These are phyloP conservation scores for Macrotrachela quadricornifera DNA, from an alignment of 1,140 invertebrate genomes.

Conservation along the genomic window DNA sequence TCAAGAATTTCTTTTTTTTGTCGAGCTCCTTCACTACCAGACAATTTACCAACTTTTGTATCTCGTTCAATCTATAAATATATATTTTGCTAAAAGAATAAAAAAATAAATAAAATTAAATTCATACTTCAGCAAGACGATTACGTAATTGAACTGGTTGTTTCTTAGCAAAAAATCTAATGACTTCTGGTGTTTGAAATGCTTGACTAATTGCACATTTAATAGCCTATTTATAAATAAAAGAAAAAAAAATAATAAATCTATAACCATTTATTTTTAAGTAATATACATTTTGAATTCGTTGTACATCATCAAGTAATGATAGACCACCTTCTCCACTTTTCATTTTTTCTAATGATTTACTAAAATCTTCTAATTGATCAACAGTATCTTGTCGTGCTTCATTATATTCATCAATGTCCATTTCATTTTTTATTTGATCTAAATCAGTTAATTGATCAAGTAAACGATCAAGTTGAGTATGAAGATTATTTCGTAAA, in stretches of 20 bases:
- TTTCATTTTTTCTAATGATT: constrained; percentile 41
- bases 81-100: not conserved
- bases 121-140: constrained; percentile 32
- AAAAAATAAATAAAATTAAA: not conserved
- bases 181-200: constrained; percentile 54
- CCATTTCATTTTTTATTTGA: constrained; percentile 43
- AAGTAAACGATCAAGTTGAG: constrained; percentile 47
- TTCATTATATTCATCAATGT: constrained; percentile 45
- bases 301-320: constrained; percentile 42
- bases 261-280: not conserved
- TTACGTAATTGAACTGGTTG: constrained; percentile 46
- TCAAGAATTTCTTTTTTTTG: constrained; percentile 42
- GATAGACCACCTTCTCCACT: constrained; percentile 40
- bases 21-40: constrained; percentile 15
- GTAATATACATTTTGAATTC: constrained; percentile 41
- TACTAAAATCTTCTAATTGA: constrained; percentile 49
- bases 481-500: constrained; percentile 45
- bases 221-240: constrained; percentile 38
- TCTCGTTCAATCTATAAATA: constrained; percentile 29
- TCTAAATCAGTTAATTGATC: constrained; percentile 51
- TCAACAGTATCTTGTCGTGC: constrained; percentile 49
- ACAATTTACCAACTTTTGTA: constrained; percentile 32
- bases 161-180: constrained; percentile 49
- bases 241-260: constrained; percentile 6
- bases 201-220: constrained; percentile 52